These are phyloP conservation scores for Listronotus oregonensis DNA, from an alignment of 1,140 invertebrate species.

Conservation along the genomic window DNA sequence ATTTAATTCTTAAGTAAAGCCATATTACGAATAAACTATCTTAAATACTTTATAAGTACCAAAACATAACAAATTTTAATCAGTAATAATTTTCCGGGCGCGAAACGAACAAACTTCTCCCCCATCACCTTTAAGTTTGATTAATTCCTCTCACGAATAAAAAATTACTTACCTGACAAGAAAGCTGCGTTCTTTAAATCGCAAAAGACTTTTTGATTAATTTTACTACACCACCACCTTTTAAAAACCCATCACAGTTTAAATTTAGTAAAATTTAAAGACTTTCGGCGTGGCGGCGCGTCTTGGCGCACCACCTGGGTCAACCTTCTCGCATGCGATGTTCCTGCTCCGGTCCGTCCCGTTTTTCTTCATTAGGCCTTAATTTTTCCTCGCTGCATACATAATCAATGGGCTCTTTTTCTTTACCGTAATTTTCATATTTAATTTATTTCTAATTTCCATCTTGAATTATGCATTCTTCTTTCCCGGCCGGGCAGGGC, in stretches of 20 bases:
- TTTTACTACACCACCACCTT: constrained; percentile 5
- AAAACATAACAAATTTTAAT: too few relatives aligned
- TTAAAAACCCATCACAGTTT: constrained; percentile 32
- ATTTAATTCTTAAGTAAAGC: too few relatives aligned
- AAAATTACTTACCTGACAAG: constrained; percentile 7
- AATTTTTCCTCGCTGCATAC: constrained; percentile 58
- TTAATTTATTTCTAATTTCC: constrained; percentile 59
- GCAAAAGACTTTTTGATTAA: constrained; percentile 9
- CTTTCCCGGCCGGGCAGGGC: constrained; percentile 25
- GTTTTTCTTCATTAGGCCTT: constrained; percentile 58
- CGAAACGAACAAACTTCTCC: too few relatives aligned
- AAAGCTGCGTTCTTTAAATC: neutral
- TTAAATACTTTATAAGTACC: too few relatives aligned
- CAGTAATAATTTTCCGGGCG: too few relatives aligned
- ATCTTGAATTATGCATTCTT: constrained; percentile 57
- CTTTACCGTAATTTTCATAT: constrained; percentile 57
- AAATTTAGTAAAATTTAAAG: constrained; percentile 41
- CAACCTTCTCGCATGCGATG: constrained; percentile 19
- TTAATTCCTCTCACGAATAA: neutral
- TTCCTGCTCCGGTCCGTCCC: constrained; percentile 32
- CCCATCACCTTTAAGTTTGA: neutral
- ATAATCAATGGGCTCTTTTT: constrained; percentile 57
- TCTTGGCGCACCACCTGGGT: constrained; percentile 42
- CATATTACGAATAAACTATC: too few relatives aligned
- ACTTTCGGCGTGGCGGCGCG: neutral